These are phyloP conservation scores for Hoplostethus mediterraneus DNA, from an alignment of 2,797 vertebrate species.

Conservation along the genomic window DNA sequence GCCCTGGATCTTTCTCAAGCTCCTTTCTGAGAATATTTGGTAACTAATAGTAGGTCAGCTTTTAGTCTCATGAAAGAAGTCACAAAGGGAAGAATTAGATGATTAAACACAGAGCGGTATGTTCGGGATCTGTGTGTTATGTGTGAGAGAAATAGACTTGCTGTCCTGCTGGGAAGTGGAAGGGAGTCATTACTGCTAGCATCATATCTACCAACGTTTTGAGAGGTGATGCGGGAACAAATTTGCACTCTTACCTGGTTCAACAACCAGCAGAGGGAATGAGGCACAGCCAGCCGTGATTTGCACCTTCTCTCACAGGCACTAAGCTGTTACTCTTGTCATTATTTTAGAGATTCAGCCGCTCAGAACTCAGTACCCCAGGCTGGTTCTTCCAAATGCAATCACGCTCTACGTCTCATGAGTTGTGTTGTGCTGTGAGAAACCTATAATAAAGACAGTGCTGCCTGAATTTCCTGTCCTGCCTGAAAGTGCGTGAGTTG, in stretches of 20 bases:
- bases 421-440: slow-evolving; percentile 6
- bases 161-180: too few relatives aligned
- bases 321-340: not conserved
- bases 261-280: too few relatives aligned
- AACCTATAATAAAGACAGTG: slow-evolving; percentile 2
- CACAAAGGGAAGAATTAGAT: not conserved
- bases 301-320: too few relatives aligned
- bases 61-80: not conserved
- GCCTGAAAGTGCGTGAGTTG: slow-evolving; percentile 19
- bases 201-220: too few relatives aligned
- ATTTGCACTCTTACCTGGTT: too few relatives aligned
- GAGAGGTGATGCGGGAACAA: too few relatives aligned
- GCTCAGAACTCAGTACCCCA: slow-evolving; percentile 1
- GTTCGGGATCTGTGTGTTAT: too few relatives aligned
- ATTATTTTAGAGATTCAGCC: not conserved
- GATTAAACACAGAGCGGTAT: too few relatives aligned
- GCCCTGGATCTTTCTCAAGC: slow-evolving; percentile 1
- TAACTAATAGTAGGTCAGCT: not conserved
- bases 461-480: slow-evolving; percentile 3
- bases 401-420: not conserved
- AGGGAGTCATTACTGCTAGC: too few relatives aligned
- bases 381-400: not conserved
- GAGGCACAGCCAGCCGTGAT: too few relatives aligned
- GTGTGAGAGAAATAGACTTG: too few relatives aligned
- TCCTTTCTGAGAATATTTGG: not conserved